Base-by-base conservation (phyloP, 2,113 vertebrate genomes). In the Rhineura floridana region DNA sequence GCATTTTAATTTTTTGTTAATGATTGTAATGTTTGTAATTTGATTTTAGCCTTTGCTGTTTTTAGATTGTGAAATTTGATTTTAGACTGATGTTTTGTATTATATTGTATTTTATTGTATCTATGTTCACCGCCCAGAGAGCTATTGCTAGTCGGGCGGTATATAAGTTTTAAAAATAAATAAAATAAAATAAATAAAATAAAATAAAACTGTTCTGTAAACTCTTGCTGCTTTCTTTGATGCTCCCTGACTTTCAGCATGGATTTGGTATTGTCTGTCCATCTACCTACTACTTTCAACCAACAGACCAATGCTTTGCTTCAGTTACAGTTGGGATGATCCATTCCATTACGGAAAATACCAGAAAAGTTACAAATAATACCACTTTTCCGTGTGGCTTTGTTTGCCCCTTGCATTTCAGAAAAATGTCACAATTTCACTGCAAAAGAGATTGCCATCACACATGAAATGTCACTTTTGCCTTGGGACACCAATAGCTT, bases 381-480 rank as follows among this genome's bases (percentile, higher is more conserved):
- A 65, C 11, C 62, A 72, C 11, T 73, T 81, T 17, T 62, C n/a
- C 39, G 33, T 17, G 25, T 52, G 59, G 13, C 77, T 86, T 44
- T 87, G 82, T 87, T 48, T 50, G 76, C 15, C n/a, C 42, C n/a
- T 8, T 63, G 55, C 44, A 67, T 86, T 89, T 85, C 44, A 52
- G n/a, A 75, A 52, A 86, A 8, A 11, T 46, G 84, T 67, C 69
- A 67, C 42, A 44, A 75, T 65, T 81, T 76, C 62, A 25, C 1
- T 44, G 76, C 72, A 82, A 81, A 42, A 63, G 63, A 39, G 3
- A 72, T 81, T 88, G 0, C 75, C 84, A 91, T 90, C n/a, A 90
- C 6, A 67, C 83, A 88, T 42, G 5, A 17, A 88, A 8, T 36
- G 8, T 30, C 39, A 88, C 1, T 23, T 63, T 83, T 91, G 30